Evolutionary conservation across 2,888 invertebrate species (phyloP).

Genomic region (Heliconius sara): DNA sequence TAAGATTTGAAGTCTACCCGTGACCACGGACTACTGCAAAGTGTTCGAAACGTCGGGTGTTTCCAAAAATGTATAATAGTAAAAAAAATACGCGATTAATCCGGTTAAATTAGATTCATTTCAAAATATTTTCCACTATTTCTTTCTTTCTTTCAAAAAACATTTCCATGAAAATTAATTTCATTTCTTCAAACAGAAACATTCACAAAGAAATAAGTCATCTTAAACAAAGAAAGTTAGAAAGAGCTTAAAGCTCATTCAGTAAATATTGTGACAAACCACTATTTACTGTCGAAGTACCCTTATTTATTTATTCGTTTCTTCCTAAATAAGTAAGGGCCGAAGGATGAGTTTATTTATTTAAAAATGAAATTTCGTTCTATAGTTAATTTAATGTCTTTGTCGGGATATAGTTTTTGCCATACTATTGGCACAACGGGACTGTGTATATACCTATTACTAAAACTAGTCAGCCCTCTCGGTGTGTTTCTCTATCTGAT

Average conservation of each 20-base stretch:
- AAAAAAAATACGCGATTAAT: too few relatives aligned
- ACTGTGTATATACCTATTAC: too few relatives aligned
- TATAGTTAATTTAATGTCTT: not conserved
- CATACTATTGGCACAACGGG: not conserved
- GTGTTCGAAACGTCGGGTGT: too few relatives aligned
- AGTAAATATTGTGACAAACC: slow-evolving; percentile 43
- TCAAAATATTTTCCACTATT: not conserved
- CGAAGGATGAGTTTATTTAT: slow-evolving; percentile 1
- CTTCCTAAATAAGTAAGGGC: slow-evolving; percentile 10
- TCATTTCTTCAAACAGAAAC: not conserved
- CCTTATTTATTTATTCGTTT: slow-evolving; percentile 46
- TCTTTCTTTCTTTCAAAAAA: not conserved
- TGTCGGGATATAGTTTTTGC: not conserved
- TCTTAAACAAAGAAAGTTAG: slow-evolving; percentile 27
- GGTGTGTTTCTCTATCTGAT: too few relatives aligned
- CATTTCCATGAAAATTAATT: not conserved
- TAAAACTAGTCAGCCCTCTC: too few relatives aligned
- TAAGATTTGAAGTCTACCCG: too few relatives aligned
- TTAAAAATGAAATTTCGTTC: not conserved
- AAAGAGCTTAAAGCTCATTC: slow-evolving; percentile 37
- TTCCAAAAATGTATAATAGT: too few relatives aligned
- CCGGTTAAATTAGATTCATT: too few relatives aligned
- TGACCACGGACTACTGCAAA: too few relatives aligned
- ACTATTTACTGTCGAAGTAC: slow-evolving; percentile 43
- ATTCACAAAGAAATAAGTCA: slow-evolving; percentile 4